phyloP scores from a whole-genome alignment of 2,113 vertebrate species.

The Chloebia gouldiae region DNA sequence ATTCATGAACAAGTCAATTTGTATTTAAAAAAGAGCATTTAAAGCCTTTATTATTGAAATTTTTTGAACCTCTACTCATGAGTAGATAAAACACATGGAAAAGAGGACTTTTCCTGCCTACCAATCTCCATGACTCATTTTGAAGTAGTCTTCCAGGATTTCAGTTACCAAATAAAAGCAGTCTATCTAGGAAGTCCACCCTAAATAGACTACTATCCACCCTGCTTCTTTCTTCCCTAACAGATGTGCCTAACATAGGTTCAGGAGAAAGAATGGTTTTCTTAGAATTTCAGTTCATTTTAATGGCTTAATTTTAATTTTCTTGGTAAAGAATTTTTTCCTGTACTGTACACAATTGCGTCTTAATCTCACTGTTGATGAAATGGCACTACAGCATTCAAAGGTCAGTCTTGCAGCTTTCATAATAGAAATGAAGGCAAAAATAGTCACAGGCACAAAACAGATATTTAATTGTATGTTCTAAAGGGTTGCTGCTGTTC shows the following conservation, averaged over 20 bases:
- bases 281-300: background rate
- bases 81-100: background rate
- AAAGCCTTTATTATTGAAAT: background rate
- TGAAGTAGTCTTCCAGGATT: background rate
- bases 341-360: background rate
- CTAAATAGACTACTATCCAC: too few species aligned
- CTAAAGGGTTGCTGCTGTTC: background rate
- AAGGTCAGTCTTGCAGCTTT: constrained; percentile 6
- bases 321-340: background rate
- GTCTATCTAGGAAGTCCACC: background rate
- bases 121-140: background rate
- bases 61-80: background rate
- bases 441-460: background rate
- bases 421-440: background rate
- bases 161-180: background rate
- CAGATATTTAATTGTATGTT: background rate
- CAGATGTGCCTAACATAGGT: background rate
- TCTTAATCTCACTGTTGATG: background rate
- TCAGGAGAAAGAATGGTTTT: background rate
- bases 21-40: background rate
- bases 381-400: background rate
- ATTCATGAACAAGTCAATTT: background rate
- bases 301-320: background rate
- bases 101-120: background rate
- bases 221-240: background rate